A percentile compares a stretch with the other conserved stretches of the same genome.
Evolutionary conservation across 1,140 invertebrate species (phyloP).

Genomic region (Monomorium pharaonis): DNA sequence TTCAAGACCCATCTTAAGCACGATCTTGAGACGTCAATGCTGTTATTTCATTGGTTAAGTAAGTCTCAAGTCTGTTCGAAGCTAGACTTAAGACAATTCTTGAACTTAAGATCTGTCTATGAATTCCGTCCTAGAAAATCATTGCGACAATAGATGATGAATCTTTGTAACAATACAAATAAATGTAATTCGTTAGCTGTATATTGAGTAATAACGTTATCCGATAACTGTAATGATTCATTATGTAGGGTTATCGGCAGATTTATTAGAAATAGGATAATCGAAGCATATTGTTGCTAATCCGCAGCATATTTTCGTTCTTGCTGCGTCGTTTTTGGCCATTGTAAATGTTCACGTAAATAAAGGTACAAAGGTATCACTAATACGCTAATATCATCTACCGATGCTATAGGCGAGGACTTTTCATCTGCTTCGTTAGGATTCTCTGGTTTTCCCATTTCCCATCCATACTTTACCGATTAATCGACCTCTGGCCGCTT

Average conservation of each 20-base stretch:
- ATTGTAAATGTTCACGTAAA: slow-evolving; percentile 86
- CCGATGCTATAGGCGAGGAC: slow-evolving; percentile 88
- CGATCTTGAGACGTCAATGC: no score
- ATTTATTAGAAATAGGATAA: slow-evolving; percentile 60
- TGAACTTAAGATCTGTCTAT: no score
- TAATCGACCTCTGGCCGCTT: slow-evolving; percentile 91
- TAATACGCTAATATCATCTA: slow-evolving; percentile 94
- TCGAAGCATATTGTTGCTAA: slow-evolving; percentile 49
- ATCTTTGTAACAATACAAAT: slow-evolving; percentile 22
- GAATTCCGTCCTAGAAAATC: no score
- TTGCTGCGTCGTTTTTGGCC: slow-evolving; percentile 81
- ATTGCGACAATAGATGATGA: slow-evolving; percentile 25
- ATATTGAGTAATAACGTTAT: background rate
- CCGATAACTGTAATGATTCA: background rate
- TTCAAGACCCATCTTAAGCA: no score
- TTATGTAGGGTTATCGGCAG: slow-evolving; percentile 67
- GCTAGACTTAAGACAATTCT: no score
- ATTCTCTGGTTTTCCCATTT: slow-evolving; percentile 86
- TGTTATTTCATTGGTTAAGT: no score
- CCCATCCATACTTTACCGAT: slow-evolving; percentile 89
- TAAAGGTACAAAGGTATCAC: slow-evolving; percentile 92
- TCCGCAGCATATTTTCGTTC: slow-evolving; percentile 78
- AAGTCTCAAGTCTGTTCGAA: no score
- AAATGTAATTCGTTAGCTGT: slow-evolving; percentile 36
- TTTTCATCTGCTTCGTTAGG: slow-evolving; percentile 73